Evolutionary conservation across 1,140 invertebrate species (phyloP).

Genomic region (Paraescarpia echinospica): DNA sequence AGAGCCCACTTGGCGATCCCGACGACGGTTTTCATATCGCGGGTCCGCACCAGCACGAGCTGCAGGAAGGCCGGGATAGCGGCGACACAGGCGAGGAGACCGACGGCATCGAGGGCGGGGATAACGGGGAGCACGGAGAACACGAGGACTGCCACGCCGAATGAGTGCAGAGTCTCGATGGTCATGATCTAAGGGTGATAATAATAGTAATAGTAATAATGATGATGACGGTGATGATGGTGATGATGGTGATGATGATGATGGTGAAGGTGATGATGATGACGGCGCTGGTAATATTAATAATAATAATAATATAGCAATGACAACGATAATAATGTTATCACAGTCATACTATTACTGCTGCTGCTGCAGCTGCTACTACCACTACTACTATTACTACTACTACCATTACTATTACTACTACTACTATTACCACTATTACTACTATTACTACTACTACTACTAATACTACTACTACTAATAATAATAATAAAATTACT

Average conservation of each 20-base stretch:
- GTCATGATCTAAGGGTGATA: conserved; percentile 40
- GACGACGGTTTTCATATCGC: conserved; percentile 20
- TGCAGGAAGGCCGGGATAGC: conserved; percentile 46
- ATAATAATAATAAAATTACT: too few relatives aligned
- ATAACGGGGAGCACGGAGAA: conserved; percentile 47
- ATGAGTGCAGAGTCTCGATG: conserved; percentile 47
- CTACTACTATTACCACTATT: conserved; percentile 8
- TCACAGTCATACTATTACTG: too few relatives aligned
- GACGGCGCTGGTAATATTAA: too few relatives aligned
- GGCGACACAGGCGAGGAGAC: conserved; percentile 38
- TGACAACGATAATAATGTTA: too few relatives aligned
- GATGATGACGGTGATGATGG: background rate
- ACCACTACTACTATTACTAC: background rate
- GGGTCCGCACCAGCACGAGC: conserved; percentile 36
- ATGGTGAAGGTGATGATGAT: too few relatives aligned
- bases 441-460: conserved; percentile 10
- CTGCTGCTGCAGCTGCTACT: too few relatives aligned
- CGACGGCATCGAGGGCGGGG: conserved; percentile 27
- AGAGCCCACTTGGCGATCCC: conserved; percentile 32
- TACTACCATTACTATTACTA: background rate
- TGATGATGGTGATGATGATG: too few relatives aligned
- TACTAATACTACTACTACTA: too few relatives aligned
- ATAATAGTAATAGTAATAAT: conserved; percentile 14
- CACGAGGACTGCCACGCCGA: conserved; percentile 47
- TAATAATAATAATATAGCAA: too few relatives aligned